Evolutionary conservation across 2,888 invertebrate species (phyloP).

Genomic region (Drosophila pegasa): DNA sequence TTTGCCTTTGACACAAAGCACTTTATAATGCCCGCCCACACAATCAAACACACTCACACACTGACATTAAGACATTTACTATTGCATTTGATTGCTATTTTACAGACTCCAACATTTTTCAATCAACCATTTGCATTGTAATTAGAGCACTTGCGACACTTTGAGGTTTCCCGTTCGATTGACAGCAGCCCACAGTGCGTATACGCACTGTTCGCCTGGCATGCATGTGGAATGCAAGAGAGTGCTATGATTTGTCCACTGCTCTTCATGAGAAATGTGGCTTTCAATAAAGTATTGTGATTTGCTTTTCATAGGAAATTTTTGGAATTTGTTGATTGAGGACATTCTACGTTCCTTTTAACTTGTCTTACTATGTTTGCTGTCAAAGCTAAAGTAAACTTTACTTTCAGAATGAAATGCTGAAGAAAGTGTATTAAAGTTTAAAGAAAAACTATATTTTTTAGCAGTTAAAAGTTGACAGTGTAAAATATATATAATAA

Average conservation of each 20-base stretch:
- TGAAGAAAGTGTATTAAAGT: too few relatives aligned
- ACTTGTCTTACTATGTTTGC: neutral
- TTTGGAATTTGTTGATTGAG: neutral
- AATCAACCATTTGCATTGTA: conserved; percentile 52
- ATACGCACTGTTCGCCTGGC: conserved; percentile 14
- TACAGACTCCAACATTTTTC: conserved; percentile 33
- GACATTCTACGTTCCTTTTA: too few relatives aligned
- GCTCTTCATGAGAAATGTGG: too few relatives aligned
- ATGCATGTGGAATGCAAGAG: neutral
- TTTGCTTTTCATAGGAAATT: neutral
- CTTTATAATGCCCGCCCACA: conserved; percentile 62
- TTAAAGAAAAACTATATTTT: too few relatives aligned
- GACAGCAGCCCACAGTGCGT: neutral
- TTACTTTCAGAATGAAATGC: too few relatives aligned
- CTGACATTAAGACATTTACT: conserved; percentile 28
- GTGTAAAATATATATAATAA: too few relatives aligned
- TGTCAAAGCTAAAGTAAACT: neutral
- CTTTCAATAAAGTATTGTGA: too few relatives aligned
- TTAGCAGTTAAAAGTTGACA: too few relatives aligned
- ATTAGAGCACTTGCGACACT: conserved; percentile 34
- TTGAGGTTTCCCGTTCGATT: conserved; percentile 17
- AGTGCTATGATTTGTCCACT: conserved; percentile 2
- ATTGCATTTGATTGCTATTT: conserved; percentile 52
- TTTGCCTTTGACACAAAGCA: conserved; percentile 74
- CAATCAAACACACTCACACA: conserved; percentile 5